These are phyloP conservation scores for Erythrocercus mccallii DNA, from an alignment of 2,113 vertebrate genomes.

Conservation along the genomic window DNA sequence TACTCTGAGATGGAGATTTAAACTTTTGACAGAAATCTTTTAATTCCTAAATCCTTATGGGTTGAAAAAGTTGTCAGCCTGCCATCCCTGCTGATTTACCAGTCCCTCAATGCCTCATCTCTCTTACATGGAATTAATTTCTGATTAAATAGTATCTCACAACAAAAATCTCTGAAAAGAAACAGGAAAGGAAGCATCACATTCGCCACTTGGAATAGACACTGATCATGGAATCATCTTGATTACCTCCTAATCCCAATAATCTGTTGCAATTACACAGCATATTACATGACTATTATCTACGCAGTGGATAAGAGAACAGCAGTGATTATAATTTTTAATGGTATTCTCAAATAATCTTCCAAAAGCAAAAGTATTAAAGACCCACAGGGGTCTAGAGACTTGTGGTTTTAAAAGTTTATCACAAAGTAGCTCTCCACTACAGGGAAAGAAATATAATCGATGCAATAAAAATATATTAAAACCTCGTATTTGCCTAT, in stretches of 20 bases:
- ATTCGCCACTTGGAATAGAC: neutral
- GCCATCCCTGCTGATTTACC: neutral
- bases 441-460: neutral
- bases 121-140: neutral
- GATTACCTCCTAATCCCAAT: neutral
- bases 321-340: neutral
- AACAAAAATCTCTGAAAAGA: neutral
- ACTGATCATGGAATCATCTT: neutral
- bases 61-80: neutral
- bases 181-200: neutral
- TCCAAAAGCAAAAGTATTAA: neutral
- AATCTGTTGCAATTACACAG: neutral
- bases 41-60: neutral
- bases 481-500: neutral
- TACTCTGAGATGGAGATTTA: neutral
- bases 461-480: neutral
- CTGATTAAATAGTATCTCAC: neutral
- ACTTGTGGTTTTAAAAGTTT: neutral
- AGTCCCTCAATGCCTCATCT: neutral
- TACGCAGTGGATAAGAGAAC: neutral
- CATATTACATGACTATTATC: neutral
- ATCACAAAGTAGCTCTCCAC: neutral
- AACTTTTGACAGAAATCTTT: conserved; percentile 11
- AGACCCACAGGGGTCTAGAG: neutral
- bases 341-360: neutral